Evolutionary conservation across 2,113 vertebrate genomes (phyloP), one percentile per base, ranked within the genome.

Genomic region (Plectropomus leopardus): DNA sequence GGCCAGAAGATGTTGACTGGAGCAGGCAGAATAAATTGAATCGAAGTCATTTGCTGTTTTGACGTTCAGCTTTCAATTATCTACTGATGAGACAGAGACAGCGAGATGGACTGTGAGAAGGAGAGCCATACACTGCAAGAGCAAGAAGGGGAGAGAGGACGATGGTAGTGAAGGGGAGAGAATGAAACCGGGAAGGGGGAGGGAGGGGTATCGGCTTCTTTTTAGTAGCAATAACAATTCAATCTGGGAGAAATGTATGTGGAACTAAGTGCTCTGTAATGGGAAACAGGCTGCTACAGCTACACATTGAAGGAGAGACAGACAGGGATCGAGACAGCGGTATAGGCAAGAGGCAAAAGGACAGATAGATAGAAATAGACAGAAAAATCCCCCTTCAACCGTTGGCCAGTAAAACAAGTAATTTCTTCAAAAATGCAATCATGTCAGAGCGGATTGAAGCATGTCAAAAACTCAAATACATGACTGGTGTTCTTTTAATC

Each of bases 261-360:
- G 82, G 85, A 93, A 92, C 85, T 92, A 93, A 94, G 89, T 90
- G 87, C 79, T 89, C 83, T 82, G 89, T 91, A 93, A 92, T 93
- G 88, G 85, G 87, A 92, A 93, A 85, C 60, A 75, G 61, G 54
- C 72, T 68, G 66, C 69, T 71, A 42, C 76, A 64, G 82, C 48
- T 61, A 67, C 50, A 76, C 57, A 75, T 17, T 28, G 58, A 66
- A 72, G 51, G 47, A 76, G 42, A 60, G 66, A n/a, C n/a, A n/a
- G n/a, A n/a, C n/a, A n/a, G n/a, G n/a, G n/a, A n/a, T n/a, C n/a
- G n/a, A n/a, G n/a, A n/a, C n/a, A n/a, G n/a, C n/a, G n/a, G n/a
- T n/a, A n/a, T n/a, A n/a, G n/a, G n/a, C n/a, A n/a, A n/a, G n/a
- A n/a, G n/a, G n/a, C n/a, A 45, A 17, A 65, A 15, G 17, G 40